phyloP scores from a whole-genome alignment of 2,113 vertebrate species.

The Loxodonta africana region DNA sequence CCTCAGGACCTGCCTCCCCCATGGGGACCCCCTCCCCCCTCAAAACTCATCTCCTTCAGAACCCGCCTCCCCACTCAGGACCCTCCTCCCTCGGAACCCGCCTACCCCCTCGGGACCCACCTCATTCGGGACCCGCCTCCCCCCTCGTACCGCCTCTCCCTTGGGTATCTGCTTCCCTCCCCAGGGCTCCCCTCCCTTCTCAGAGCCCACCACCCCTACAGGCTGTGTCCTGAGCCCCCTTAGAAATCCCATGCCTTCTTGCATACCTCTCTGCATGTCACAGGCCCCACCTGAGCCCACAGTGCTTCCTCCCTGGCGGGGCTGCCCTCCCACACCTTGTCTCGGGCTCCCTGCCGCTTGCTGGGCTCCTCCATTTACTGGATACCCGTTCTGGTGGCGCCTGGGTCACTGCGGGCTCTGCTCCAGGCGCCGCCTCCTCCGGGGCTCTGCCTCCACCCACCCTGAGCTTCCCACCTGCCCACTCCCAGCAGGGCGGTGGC shows the following conservation, averaged over 20 bases:
- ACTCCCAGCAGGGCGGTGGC: too few relatives aligned
- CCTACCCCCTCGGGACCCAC: too few relatives aligned
- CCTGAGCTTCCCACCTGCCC: fast-evolving
- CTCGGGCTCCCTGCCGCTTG: neutral
- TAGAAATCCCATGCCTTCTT: neutral
- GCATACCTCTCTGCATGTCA: neutral
- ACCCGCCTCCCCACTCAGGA: too few relatives aligned
- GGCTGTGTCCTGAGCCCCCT: neutral
- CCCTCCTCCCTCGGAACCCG: too few relatives aligned
- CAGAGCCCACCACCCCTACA: neutral
- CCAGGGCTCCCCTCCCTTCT: too few relatives aligned
- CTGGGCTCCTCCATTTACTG: neutral
- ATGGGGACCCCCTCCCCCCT: too few relatives aligned
- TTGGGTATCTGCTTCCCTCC: too few relatives aligned
- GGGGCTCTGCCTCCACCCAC: neutral
- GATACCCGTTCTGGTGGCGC: neutral
- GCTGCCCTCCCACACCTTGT: neutral
- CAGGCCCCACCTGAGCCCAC: neutral
- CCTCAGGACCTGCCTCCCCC: neutral
- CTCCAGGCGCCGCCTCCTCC: neutral
- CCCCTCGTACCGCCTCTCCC: too few relatives aligned
- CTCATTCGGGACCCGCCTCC: too few relatives aligned
- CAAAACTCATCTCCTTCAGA: too few relatives aligned
- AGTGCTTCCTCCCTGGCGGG: neutral
- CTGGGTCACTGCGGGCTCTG: neutral